Evolutionary conservation across 2,888 invertebrate species (phyloP).

Genomic region (Caenorhabditis sinica): DNA sequence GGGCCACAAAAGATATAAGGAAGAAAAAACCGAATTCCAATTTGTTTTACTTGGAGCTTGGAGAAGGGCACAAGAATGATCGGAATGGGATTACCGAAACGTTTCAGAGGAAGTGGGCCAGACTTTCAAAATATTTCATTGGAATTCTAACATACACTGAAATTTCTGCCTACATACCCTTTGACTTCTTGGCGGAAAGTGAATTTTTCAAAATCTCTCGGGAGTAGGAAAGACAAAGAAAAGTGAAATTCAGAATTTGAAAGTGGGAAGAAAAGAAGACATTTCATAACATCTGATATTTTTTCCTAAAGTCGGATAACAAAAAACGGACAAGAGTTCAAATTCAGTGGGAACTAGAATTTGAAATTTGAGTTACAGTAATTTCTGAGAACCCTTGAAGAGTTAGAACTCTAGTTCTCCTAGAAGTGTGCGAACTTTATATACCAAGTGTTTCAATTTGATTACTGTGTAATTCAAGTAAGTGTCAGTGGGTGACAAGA

Average conservation of each 20-base stretch:
- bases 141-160: conserved; percentile 24
- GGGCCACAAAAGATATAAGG: conserved; percentile 1
- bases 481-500: not conserved
- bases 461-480: not conserved
- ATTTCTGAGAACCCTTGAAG: too few species aligned
- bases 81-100: conserved; percentile 43
- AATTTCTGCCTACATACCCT: conserved; percentile 18
- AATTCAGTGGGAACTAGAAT: not conserved
- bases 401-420: too few species aligned
- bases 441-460: not conserved
- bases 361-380: not conserved
- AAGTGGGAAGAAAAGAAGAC: not conserved
- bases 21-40: conserved; percentile 33
- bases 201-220: conserved; percentile 31
- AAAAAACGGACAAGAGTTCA: conserved; percentile 9
- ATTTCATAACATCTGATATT: conserved; percentile 5
- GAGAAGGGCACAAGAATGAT: not conserved
- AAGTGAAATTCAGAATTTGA: not conserved
- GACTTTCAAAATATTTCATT: conserved; percentile 8
- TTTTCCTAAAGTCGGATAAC: conserved; percentile 7
- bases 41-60: conserved; percentile 37
- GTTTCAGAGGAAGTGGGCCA: conserved; percentile 7
- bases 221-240: conserved; percentile 20
- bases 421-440: too few species aligned
- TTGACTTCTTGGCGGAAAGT: conserved; percentile 28